Percentiles rank a stretch among this genome's conserved stretches.
Evolutionary conservation across 2,113 vertebrate genomes (phyloP).

Genomic region (Dromaius novaehollandiae): DNA sequence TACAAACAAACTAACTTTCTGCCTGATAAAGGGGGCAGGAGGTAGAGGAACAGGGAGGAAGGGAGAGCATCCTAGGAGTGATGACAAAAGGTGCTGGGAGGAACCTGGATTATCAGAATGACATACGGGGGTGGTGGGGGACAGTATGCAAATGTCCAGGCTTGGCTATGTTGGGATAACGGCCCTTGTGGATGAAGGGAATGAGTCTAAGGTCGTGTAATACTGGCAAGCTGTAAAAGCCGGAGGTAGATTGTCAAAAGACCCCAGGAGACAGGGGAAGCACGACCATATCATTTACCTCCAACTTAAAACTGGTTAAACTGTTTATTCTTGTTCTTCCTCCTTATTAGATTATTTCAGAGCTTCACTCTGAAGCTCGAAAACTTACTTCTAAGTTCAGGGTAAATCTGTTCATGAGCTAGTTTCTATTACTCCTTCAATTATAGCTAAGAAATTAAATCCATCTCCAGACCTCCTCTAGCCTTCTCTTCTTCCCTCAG

Average conservation of each 20-base stretch:
- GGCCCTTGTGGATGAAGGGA: not conserved
- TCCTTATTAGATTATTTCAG: not conserved
- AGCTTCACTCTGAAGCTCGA: not conserved
- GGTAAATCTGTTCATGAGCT: not conserved
- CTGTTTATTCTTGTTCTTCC: not conserved
- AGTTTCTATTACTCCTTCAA: conserved; percentile 1
- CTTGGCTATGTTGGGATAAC: not conserved
- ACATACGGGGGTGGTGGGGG: not conserved
- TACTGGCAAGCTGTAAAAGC: not conserved
- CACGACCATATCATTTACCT: accelerated
- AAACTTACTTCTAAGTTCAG: not conserved
- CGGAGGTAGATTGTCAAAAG: not conserved
- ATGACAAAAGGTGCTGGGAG: conserved; percentile 17
- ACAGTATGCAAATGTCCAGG: not conserved
- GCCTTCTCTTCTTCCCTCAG: not conserved
- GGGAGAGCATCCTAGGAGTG: not conserved
- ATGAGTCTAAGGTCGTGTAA: not conserved
- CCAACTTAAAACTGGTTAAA: not conserved
- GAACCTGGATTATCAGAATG: not conserved
- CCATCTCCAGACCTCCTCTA: not conserved
- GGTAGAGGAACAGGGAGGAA: not conserved
- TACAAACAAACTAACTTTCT: not conserved
- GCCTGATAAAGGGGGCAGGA: not conserved
- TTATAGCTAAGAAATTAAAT: conserved; percentile 16
- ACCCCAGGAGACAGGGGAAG: not conserved